A percentile compares a stretch with the other conserved stretches of the same genome.
phyloP scores from a whole-genome alignment of 2,888 invertebrate species.

The Calameuta filiformis region DNA sequence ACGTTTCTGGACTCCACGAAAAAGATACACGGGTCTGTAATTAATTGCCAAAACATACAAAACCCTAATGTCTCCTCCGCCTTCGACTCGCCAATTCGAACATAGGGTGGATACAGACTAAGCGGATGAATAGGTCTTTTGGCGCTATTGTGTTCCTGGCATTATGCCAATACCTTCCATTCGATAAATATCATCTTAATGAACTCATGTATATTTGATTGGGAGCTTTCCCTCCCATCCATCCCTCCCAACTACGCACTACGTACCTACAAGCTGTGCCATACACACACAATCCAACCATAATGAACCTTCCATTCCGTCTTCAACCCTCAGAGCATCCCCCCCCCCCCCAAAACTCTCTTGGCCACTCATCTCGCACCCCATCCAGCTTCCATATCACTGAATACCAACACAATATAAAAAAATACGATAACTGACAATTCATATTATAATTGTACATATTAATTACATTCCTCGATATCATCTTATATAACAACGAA shows the following conservation, averaged over 20 bases:
- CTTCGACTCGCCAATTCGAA: neutral
- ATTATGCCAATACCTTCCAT: slow-evolving; percentile 54
- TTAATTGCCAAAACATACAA: neutral
- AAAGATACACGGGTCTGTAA: neutral
- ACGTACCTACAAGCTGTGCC: neutral
- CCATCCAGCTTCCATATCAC: neutral
- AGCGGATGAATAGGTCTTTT: slow-evolving; percentile 47
- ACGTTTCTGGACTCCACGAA: neutral
- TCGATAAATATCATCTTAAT: slow-evolving; percentile 58
- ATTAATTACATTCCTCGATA: neutral
- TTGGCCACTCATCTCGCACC: neutral
- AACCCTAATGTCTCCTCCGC: neutral
- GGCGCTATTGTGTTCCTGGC: slow-evolving; percentile 52
- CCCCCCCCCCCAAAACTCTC: neutral
- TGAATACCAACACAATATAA: neutral
- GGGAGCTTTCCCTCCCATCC: slow-evolving; percentile 38
- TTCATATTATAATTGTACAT: neutral
- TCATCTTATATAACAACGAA: neutral
- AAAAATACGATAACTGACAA: neutral
- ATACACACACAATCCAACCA: neutral
- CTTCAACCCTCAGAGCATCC: neutral
- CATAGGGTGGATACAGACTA: neutral
- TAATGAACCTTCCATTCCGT: neutral
- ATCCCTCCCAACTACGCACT: neutral
- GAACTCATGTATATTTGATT: slow-evolving; percentile 58